A percentile compares a stretch with the other conserved stretches of the same genome.
These are phyloP conservation scores for Polydesmus complanatus DNA, from an alignment of 2,888 invertebrate species.

Conservation along the genomic window DNA sequence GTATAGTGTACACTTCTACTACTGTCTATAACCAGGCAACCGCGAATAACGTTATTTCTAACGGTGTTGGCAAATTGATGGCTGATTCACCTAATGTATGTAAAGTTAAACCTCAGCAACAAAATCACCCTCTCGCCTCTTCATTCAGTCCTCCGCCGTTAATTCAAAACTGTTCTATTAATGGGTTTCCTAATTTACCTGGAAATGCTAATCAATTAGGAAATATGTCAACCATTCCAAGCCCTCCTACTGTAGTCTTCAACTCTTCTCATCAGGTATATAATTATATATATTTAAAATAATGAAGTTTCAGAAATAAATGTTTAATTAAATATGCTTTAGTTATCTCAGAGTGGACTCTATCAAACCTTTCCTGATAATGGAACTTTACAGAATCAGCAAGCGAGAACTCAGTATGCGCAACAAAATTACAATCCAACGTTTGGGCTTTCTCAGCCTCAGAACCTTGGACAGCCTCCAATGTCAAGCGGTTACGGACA, in stretches of 20 bases:
- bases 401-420: constrained; percentile 14
- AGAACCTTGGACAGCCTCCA: constrained; percentile 26
- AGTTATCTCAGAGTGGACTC: constrained; percentile 57
- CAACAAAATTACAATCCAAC: constrained; percentile 27
- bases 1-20: neutral
- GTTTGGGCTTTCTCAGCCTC: constrained; percentile 37
- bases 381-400: constrained; percentile 22
- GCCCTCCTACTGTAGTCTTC: constrained; percentile 16
- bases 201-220: constrained; percentile 8
- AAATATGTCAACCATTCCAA: constrained; percentile 11
- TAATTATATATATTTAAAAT: neutral
- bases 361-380: constrained; percentile 67
- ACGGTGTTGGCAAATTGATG: neutral
- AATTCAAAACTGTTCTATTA: constrained; percentile 5
- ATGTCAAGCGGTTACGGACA: constrained; percentile 30
- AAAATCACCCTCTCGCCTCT: constrained; percentile 47
- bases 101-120: constrained; percentile 72
- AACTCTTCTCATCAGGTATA: constrained; percentile 18
- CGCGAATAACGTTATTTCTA: neutral
- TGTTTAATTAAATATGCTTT: constrained; percentile 19
- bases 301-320: neutral
- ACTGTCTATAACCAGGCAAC: neutral
- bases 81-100: constrained; percentile 31
- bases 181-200: constrained; percentile 1
- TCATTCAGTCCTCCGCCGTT: neutral